Conservation (phyloP, 2,113 vertebrate species). For the Mustela lutreola region DNA sequence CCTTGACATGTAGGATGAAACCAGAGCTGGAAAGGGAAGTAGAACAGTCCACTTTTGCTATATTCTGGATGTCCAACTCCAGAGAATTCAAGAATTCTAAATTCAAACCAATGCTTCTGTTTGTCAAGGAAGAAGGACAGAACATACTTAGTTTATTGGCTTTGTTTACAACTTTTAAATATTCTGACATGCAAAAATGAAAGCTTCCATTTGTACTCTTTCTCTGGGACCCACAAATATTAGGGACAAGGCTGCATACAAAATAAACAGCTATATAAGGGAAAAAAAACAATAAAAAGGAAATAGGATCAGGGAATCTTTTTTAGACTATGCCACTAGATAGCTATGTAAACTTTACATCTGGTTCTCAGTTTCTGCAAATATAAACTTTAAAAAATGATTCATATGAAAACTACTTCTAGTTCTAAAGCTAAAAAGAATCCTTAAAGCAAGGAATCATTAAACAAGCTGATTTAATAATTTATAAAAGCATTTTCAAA, state of each 20-base stretch:
- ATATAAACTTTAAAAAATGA: not conserved
- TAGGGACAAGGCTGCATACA: not conserved
- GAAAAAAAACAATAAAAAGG: not conserved
- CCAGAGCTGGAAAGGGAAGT: not conserved
- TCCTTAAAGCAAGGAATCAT: not conserved
- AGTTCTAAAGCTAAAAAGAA: not conserved
- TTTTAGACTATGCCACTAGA: not conserved
- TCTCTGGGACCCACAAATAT: not conserved
- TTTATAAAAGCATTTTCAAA: conserved; percentile 30
- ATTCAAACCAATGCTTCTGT: not conserved
- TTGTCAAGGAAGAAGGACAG: not conserved
- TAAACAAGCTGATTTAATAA: not conserved
- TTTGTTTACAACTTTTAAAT: conserved; percentile 21
- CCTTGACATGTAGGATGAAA: not conserved
- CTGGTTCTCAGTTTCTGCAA: not conserved
- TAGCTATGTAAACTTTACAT: not conserved
- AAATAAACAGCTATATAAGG: not conserved
- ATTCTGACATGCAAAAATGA: not conserved
- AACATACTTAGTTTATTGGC: conserved; percentile 20
- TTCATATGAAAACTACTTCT: not conserved
- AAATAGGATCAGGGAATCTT: not conserved
- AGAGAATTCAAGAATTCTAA: not conserved
- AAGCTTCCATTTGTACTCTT: not conserved
- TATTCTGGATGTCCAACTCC: not conserved
- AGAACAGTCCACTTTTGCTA: not conserved